Percentiles rank a stretch among this genome's conserved stretches.
Conservation (phyloP, 1,140 invertebrate species). For the Plodia interpunctella region DNA sequence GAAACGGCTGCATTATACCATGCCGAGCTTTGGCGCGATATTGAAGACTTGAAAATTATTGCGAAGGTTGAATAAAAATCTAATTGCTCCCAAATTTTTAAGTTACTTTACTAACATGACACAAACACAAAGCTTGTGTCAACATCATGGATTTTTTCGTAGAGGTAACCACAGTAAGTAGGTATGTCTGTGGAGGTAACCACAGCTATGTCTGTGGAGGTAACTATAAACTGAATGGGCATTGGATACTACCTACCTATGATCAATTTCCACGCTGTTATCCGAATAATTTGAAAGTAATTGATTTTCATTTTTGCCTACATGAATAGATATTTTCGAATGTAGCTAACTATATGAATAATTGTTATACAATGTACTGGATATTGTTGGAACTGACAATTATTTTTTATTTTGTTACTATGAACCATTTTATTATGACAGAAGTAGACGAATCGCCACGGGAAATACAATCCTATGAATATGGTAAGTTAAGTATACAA, state of each 20-base stretch:
- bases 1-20: constrained; percentile 52
- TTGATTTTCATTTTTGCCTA: background rate
- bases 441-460: background rate
- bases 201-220: background rate
- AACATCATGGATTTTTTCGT: too few species aligned
- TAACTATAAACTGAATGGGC: too few species aligned
- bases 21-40: constrained; percentile 37
- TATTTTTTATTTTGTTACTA: background rate
- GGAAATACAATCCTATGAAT: background rate
- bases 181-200: too few species aligned
- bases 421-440: background rate
- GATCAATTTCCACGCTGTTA: background rate
- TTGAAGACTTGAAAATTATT: constrained; percentile 34
- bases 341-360: background rate
- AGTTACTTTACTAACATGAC: too few species aligned
- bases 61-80: background rate
- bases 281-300: background rate
- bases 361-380: background rate
- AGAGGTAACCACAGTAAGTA: too few species aligned
- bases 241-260: too few species aligned
- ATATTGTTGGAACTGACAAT: background rate
- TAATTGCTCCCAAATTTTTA: too few species aligned
- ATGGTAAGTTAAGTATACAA: background rate
- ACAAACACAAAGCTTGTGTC: too few species aligned
- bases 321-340: background rate